Evolutionary conservation across 2,888 invertebrate genomes (phyloP), one percentile per base, ranked within the genome.

Genomic region (Plebejus melissa): DNA sequence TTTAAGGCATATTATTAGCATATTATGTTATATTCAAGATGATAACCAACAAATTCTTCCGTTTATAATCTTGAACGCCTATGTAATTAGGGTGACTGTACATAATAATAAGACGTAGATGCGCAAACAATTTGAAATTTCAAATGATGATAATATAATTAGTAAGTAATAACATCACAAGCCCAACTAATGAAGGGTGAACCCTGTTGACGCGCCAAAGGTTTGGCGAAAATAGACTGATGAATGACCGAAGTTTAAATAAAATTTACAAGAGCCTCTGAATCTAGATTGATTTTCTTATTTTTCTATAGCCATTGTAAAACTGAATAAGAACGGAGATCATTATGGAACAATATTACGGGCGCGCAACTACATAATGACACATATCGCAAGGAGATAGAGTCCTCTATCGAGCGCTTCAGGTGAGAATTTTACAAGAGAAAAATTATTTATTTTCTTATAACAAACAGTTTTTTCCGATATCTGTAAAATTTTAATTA

Each of bases 261-360:
- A 75, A 46, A 69, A 75, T 75, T 69, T 75, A 69, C 50, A 50
- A 54, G 69, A 69, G 50, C 46, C 41, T 41, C 38, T 70, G 70
- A 70, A 70, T 70, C 38, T 41, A 70, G 70, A 70, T 70, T 70
- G 70, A 70, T 70, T 70, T 70, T 70, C 41, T 9, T 41, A 70
- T 70, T 70, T 70, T 70, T 70, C 70, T 22, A 70, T 41, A 70
- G 70, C 70, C 70, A 70, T 70, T 70, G 70, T 70, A 41, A 70
- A 70, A 70, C 41, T 70, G 70, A 70, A 70, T 70, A 70, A 38
- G 70, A 41, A 38, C 70, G 70, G 70, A 7, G 70, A 70, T 70
- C 70, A 41, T 70, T 70, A 70, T 70, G 70, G 70, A 70, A 41
- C 70, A 41, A 22, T 70, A 41, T 65, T 65, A 65, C 32, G 32